These are phyloP conservation scores for Aspidoscelis tigris DNA, from an alignment of 2,113 vertebrate species.

Conservation along the genomic window DNA sequence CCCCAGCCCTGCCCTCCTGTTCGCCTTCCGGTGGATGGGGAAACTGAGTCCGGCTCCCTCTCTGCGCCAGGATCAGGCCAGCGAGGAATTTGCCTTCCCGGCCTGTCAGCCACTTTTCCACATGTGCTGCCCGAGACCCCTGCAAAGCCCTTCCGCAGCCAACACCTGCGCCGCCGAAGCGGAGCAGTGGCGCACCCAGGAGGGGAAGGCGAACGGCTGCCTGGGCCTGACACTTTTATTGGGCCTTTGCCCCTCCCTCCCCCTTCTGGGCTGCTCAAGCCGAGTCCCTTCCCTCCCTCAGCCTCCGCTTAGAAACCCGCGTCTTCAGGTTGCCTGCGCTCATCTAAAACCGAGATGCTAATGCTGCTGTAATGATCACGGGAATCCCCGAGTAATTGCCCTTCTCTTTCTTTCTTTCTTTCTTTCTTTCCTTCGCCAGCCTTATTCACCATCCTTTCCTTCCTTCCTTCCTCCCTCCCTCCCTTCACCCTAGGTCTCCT, in stretches of 20 bases:
- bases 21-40: neutral
- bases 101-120: too few relatives aligned
- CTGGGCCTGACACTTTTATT: neutral
- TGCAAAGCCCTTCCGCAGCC: neutral
- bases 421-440: neutral
- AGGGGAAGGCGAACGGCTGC: neutral
- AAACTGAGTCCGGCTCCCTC: neutral
- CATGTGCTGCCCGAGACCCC: too few relatives aligned
- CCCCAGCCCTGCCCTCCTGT: neutral
- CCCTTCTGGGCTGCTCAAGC: neutral
- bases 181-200: neutral
- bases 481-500: too few relatives aligned
- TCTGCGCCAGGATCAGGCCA: too few relatives aligned
- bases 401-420: too few relatives aligned
- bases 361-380: slow-evolving; percentile 22
- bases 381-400: neutral
- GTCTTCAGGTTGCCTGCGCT: slow-evolving; percentile 3
- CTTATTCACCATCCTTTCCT: too few relatives aligned
- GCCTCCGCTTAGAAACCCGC: neutral
- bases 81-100: too few relatives aligned
- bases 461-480: too few relatives aligned
- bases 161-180: neutral
- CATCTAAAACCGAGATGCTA: slow-evolving; percentile 38
- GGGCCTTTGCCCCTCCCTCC: neutral
- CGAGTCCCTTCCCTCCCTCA: neutral